Conservation (phyloP, 1,140 invertebrate species). For the Brachionus asplanchnoidis region DNA sequence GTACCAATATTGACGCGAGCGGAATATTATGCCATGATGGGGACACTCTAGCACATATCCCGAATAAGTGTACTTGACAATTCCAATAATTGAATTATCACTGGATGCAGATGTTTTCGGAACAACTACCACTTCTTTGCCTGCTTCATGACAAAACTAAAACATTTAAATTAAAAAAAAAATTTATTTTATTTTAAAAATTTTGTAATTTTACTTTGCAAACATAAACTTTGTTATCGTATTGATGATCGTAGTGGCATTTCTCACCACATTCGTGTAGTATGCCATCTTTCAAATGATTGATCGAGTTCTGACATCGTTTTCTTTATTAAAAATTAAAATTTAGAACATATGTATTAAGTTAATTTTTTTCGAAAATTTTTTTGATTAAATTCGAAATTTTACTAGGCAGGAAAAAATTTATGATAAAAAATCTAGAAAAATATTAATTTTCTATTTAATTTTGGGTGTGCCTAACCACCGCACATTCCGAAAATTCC, state of each 20-base stretch:
- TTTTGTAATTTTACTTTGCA: constrained; percentile 62
- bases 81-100: constrained; percentile 64
- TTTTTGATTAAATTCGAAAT: not conserved
- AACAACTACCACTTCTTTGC: constrained; percentile 64
- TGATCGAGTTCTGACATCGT: constrained; percentile 69
- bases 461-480: no score
- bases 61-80: constrained; percentile 74
- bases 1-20: constrained; percentile 76
- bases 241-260: constrained; percentile 72
- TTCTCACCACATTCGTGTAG: constrained; percentile 58
- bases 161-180: not conserved
- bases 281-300: constrained; percentile 67
- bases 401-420: no score
- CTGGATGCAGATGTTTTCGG: constrained; percentile 62
- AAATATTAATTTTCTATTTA: no score
- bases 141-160: constrained; percentile 61
- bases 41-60: constrained; percentile 75
- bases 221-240: constrained; percentile 70
- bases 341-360: no score
- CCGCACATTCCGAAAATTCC: no score
- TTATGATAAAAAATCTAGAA: no score
- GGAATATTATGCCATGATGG: constrained; percentile 74
- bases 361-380: not conserved
- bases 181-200: not conserved
- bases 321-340: constrained; percentile 44